Evolutionary conservation across 1,140 invertebrate species (phyloP), one percentile per base, ranked within the genome.

Genomic region (Calephelis virginiensis): DNA sequence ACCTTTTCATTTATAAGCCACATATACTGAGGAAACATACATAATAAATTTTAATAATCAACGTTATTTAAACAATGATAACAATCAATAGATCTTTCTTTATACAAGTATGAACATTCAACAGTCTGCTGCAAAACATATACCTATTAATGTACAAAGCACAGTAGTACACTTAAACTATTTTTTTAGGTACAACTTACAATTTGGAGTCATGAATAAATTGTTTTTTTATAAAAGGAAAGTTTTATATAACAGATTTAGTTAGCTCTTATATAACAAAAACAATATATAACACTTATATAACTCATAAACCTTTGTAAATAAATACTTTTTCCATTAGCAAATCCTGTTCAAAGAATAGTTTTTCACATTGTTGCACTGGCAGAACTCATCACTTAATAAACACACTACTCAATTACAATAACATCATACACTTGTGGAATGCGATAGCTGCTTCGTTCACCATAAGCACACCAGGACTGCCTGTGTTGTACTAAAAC

Each of bases 41-140:
- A 82, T 83, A 85, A 87, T 87, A 87, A 87, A 86, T 86, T 86
- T 86, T 86, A 85, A 86, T 89, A 87, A 85, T 81, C 82, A 90
- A 89, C 85, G 85, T 88, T 83, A 86, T 83, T 85, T 83, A 88
- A 90, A 90, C 85, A 90, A 88, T 87, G 82, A 88, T 89, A 90
- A 90, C 87, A 89, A 85, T 90, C 76, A 84, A 90, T 89, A 90
- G 83, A 88, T 87, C 81, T 85, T 85, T 85, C 77, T 81, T 77
- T 86, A 83, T 85, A 89, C 80, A 87, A 82, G 80, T 82, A 87
- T 82, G 81, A 86, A 86, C 75, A 78, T 80, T 86, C 74, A 90
- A 90, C 87, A 90, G 78, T 86, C 79, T 83, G 85, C 78, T 81
- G 81, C 83, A 81, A 82, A 86, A 83, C 77, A 85, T 83, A 86